These are phyloP conservation scores for Lates calcarifer DNA, from an alignment of 2,113 vertebrate species.

Conservation along the genomic window DNA sequence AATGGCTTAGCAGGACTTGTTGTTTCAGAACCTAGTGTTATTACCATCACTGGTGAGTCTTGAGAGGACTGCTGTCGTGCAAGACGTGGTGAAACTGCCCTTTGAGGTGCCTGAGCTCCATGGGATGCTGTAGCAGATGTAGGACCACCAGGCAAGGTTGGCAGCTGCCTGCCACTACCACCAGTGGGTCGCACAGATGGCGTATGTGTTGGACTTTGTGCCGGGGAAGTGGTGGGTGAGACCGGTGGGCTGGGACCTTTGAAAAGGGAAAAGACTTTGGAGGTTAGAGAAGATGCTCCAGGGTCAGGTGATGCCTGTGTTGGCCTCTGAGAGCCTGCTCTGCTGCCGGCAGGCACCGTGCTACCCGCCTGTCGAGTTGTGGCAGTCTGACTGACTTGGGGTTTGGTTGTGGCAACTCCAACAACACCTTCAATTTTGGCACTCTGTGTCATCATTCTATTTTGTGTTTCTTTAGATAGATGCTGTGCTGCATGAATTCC, in stretches of 20 bases:
- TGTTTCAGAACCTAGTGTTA: slow-evolving; percentile 89
- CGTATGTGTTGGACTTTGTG: slow-evolving; percentile 89
- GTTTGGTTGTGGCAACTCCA: slow-evolving; percentile 78
- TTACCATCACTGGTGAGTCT: slow-evolving; percentile 92
- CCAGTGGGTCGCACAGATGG: slow-evolving; percentile 68
- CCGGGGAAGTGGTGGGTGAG: slow-evolving; percentile 89
- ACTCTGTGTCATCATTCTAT: slow-evolving; percentile 88
- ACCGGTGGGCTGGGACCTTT: slow-evolving; percentile 90
- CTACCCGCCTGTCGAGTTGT: slow-evolving; percentile 66
- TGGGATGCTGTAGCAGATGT: slow-evolving; percentile 86
- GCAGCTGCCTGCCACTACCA: slow-evolving; percentile 67
- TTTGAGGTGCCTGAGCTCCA: slow-evolving; percentile 88
- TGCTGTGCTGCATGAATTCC: slow-evolving; percentile 93
- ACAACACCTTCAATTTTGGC: slow-evolving; percentile 83
- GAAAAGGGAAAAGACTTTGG: slow-evolving; percentile 90
- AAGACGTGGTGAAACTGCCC: slow-evolving; percentile 85
- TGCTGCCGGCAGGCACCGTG: slow-evolving; percentile 54
- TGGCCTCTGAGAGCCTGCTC: slow-evolving; percentile 66
- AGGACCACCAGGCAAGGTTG: slow-evolving; percentile 67
- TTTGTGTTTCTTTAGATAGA: slow-evolving; percentile 92
- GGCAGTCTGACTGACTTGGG: slow-evolving; percentile 70
- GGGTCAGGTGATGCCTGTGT: slow-evolving; percentile 74
- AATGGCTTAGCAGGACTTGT: slow-evolving; percentile 89
- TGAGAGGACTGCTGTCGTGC: slow-evolving; percentile 92
- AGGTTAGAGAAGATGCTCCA: slow-evolving; percentile 75